Base-by-base conservation (phyloP, 1,140 invertebrate genomes). In the Drosophila ficusphila region DNA sequence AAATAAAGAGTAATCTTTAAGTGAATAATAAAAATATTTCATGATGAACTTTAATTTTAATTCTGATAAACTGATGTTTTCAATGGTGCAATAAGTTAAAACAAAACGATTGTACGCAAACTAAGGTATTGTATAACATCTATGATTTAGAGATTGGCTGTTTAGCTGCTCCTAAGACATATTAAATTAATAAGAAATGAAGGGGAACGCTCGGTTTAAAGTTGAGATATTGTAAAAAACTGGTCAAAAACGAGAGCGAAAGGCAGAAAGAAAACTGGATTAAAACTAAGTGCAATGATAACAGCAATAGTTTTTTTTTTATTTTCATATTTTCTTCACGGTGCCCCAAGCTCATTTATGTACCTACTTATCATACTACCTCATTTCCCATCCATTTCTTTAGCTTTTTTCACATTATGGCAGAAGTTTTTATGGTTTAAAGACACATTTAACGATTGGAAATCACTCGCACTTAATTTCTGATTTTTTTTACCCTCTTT, bases 401-500 rank as follows among this genome's bases (percentile, higher is more conserved):
- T 9, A 33, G 8, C 9, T n/a, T n/a, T 25, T 49, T 67, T 31
- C 54, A 64, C 76, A 79, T 79, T 79, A 79, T 79, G 76, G 68
- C 76, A 58, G 46, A 36, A 65, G 52, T 76, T 77, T 78, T 49
- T 12, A 42, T 23, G 19, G 41, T 14, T n/a, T 23, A 23, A 3
- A n/a, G 19, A 77, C 54, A 67, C 49, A 48, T 71, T 71, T 31
- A 27, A 14, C 52, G 27, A 60, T 62, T 34, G 58, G 21, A 62
- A 62, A 62, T 44, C 12, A 57, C 58, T 42, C 29, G 19, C 53
- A 29, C n/a, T 18, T 34, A 25, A 29, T 18, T 12, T 14, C 11
- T 8, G 39, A 25, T 27, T 18, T 14, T 23, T 42, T 14, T 54
- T 54, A 2, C 5, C 4, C 4, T 12, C 23, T 51, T 31, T 14